Conservation (phyloP, 2,888 invertebrate genomes). For the Morpho achilles region DNA sequence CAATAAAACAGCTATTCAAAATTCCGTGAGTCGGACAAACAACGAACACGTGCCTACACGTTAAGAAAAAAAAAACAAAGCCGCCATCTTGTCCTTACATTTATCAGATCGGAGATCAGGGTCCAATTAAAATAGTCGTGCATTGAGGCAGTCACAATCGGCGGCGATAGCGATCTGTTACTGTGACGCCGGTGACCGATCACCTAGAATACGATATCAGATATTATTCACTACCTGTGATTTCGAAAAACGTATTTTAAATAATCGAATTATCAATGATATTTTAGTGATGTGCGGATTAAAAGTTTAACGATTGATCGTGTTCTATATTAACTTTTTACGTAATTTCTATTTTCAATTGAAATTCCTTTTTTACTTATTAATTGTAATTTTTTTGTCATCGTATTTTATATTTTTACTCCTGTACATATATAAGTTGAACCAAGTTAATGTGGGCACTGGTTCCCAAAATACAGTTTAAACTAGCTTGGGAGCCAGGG, state of each 20-base stretch:
- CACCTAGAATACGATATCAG: slow-evolving; percentile 48
- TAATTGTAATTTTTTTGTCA: too few relatives aligned
- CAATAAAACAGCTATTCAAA: slow-evolving; percentile 35
- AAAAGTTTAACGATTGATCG: too few relatives aligned
- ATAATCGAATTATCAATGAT: slow-evolving; percentile 14
- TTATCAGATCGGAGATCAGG: slow-evolving; percentile 66
- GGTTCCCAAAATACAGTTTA: too few relatives aligned
- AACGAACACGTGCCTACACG: slow-evolving; percentile 63
- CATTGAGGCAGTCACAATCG: slow-evolving; percentile 74
- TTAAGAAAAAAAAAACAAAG: slow-evolving; percentile 48
- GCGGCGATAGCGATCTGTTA: slow-evolving; percentile 58
- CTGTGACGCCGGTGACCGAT: slow-evolving; percentile 69
- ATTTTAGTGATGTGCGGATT: too few relatives aligned
- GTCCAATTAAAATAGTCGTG: slow-evolving; percentile 78
- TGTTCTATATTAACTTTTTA: too few relatives aligned
- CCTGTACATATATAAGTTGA: too few relatives aligned
- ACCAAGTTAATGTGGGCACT: too few relatives aligned
- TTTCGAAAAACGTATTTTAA: slow-evolving; percentile 19
- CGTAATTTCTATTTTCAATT: too few relatives aligned
- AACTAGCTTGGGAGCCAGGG: too few relatives aligned
- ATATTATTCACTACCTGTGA: slow-evolving; percentile 30
- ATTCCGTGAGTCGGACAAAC: slow-evolving; percentile 37
- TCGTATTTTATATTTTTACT: too few relatives aligned
- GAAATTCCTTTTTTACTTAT: too few relatives aligned
- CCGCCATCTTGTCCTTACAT: slow-evolving; percentile 60